Conservation (phyloP, 35 echinoderm and acorn worm genomes). For the Heliocidaris erythrogramma region DNA sequence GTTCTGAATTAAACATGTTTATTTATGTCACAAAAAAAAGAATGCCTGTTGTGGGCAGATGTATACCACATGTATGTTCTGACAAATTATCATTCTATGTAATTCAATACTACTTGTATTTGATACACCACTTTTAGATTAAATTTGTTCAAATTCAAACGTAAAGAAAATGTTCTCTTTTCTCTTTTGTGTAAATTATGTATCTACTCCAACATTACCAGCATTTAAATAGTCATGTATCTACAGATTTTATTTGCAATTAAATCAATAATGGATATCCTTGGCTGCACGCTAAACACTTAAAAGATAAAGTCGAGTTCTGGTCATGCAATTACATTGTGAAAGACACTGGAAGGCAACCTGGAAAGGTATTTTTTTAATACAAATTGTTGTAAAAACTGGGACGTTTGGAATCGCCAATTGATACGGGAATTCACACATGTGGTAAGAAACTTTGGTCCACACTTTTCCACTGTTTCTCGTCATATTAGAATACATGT, state of each 20-base stretch:
- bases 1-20: not conserved
- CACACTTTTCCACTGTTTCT: no score
- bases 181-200: not conserved
- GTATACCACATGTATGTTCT: not conserved
- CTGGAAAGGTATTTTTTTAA: not conserved
- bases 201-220: no score
- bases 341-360: not conserved
- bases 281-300: no score
- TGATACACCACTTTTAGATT: not conserved
- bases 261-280: no score
- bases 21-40: not conserved
- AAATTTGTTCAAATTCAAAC: constrained; percentile 5
- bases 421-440: not conserved
- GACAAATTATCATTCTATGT: not conserved
- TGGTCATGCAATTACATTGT: no score
- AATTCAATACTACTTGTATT: constrained; percentile 9
- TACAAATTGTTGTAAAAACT: not conserved
- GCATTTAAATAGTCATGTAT: no score
- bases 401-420: not conserved
- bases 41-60: not conserved
- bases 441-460: no score
- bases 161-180: not conserved
- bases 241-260: no score
- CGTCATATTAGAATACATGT: no score
- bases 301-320: no score